A percentile compares a stretch with the other conserved stretches of the same genome.
Evolutionary conservation across 2,113 vertebrate genomes (phyloP).

Genomic region (Pygoscelis adeliae): DNA sequence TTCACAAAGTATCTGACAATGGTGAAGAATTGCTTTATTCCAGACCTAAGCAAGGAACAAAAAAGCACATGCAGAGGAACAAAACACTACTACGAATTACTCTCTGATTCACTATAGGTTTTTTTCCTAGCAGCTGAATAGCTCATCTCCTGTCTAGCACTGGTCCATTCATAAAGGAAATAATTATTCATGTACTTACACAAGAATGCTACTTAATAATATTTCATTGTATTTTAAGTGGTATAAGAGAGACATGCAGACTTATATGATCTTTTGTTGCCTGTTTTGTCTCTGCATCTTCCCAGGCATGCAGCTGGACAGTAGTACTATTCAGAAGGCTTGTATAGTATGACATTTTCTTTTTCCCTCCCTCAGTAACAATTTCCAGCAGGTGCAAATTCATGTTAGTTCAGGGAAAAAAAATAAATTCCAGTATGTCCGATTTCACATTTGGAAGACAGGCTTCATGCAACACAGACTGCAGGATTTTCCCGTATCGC

Average conservation of each 20-base stretch:
- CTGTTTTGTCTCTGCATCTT: not conserved
- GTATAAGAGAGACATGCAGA: not conserved
- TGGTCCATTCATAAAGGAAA: not conserved
- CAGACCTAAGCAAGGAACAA: not conserved
- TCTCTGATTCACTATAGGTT: not conserved
- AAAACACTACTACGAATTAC: slow-evolving; percentile 5
- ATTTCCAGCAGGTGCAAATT: not conserved
- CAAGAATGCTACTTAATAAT: not conserved
- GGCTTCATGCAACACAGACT: not conserved
- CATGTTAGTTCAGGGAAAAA: not conserved
- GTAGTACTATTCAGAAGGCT: not conserved
- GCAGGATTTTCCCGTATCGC: not conserved
- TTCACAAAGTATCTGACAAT: not conserved
- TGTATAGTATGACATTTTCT: not conserved
- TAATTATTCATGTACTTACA: slow-evolving; percentile 5
- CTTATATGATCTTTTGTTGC: not conserved
- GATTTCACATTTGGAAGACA: not conserved
- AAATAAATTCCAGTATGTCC: not conserved
- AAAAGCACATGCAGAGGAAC: not conserved
- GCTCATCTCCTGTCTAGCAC: not conserved
- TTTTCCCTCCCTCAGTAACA: not conserved
- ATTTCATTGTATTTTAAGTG: slow-evolving; percentile 10
- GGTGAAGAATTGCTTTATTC: not conserved
- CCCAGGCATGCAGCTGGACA: not conserved
- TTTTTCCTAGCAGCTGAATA: slow-evolving; percentile 16